Conservation (phyloP, 1,140 invertebrate genomes). For the Sycobia sp. region DNA sequence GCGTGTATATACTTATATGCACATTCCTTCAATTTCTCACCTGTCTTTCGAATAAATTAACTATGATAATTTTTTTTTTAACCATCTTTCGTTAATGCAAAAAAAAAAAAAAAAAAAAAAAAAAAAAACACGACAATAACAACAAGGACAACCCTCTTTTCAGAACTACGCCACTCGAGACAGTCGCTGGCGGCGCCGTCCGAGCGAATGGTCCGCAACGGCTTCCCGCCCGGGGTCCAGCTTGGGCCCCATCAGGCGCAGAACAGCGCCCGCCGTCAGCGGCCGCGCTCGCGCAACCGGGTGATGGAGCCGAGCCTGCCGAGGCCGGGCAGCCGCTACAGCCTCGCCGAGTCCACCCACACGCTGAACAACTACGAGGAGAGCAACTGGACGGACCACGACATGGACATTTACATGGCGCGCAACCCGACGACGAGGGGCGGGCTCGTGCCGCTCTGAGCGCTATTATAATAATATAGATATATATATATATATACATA, state of each 20-base stretch:
- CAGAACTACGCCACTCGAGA: constrained; percentile 80
- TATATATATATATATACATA: too few species aligned
- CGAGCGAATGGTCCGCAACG: constrained; percentile 76
- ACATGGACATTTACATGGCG: constrained; percentile 94
- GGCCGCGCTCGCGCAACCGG: constrained; percentile 66
- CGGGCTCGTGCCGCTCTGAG: constrained; percentile 78
- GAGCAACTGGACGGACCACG: constrained; percentile 94
- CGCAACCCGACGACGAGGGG: constrained; percentile 85
- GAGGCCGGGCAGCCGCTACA: constrained; percentile 70
- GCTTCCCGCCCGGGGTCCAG: constrained; percentile 61
- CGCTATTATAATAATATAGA: too few species aligned
- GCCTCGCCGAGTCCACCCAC: constrained; percentile 74
- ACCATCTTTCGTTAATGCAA: too few species aligned
- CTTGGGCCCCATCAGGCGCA: constrained; percentile 55
- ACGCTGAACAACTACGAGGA: constrained; percentile 85
- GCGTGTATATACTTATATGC: too few species aligned
- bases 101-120: too few species aligned
- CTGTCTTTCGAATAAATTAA: too few species aligned
- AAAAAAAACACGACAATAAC: too few species aligned
- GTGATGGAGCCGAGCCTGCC: constrained; percentile 59
- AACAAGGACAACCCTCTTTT: too few species aligned
- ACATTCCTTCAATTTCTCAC: too few species aligned
- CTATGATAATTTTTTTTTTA: too few species aligned
- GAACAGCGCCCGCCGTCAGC: constrained; percentile 68
- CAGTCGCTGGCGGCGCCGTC: constrained; percentile 80